A percentile compares a stretch with the other conserved stretches of the same genome.
phyloP scores from a whole-genome alignment of 2,888 invertebrate genomes.

The Macropis europaea region DNA sequence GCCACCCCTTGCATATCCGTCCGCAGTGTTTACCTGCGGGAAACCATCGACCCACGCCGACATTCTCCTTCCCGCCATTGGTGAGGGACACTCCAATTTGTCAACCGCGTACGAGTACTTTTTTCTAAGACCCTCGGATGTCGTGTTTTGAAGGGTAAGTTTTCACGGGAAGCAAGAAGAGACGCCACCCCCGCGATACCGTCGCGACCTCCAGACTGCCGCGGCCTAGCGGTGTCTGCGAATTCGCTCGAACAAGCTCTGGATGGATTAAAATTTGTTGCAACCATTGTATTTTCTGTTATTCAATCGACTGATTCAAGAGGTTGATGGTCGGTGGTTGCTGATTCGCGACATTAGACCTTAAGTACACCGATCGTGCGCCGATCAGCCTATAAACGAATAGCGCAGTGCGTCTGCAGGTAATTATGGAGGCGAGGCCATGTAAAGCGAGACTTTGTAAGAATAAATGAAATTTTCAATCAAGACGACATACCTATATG shows the following conservation, averaged over 20 bases:
- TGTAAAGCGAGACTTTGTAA: too few relatives aligned
- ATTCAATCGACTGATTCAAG: too few relatives aligned
- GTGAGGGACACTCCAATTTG: slow-evolving; percentile 68
- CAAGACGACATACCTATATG: too few relatives aligned
- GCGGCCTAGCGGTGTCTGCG: slow-evolving; percentile 14
- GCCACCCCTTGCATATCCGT: slow-evolving; percentile 46
- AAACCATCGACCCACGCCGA: slow-evolving; percentile 57
- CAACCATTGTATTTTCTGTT: too few relatives aligned
- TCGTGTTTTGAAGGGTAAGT: slow-evolving; percentile 49
- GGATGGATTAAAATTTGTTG: background rate
- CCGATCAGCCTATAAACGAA: too few relatives aligned
- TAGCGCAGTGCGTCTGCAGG: too few relatives aligned
- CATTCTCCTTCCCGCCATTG: slow-evolving; percentile 49
- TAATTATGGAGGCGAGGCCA: too few relatives aligned
- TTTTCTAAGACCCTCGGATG: slow-evolving; percentile 57
- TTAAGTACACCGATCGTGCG: too few relatives aligned
- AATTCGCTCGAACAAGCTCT: background rate
- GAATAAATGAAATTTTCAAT: too few relatives aligned
- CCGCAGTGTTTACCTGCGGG: slow-evolving; percentile 60
- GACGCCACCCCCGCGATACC: slow-evolving; percentile 9
- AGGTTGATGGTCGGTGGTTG: too few relatives aligned
- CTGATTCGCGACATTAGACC: too few relatives aligned
- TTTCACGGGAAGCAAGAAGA: slow-evolving; percentile 36
- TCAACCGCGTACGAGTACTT: slow-evolving; percentile 65
- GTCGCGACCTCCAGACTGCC: slow-evolving; percentile 16